Percentiles rank a stretch among this genome's conserved stretches.
phyloP scores from a whole-genome alignment of 2,113 vertebrate genomes.

The Phyllostomus hastatus region DNA sequence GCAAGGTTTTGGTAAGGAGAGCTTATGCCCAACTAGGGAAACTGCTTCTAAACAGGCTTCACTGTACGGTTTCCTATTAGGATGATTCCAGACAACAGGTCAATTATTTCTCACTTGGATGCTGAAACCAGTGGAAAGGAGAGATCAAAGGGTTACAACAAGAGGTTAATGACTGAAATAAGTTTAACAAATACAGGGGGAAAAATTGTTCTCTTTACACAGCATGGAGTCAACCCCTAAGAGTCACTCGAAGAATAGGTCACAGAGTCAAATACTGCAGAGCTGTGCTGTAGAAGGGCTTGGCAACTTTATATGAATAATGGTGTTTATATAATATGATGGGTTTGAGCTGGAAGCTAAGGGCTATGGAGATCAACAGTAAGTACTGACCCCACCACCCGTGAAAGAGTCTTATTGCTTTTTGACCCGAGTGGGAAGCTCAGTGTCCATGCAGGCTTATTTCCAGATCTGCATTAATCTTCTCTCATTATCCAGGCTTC shows the following conservation, averaged over 20 bases:
- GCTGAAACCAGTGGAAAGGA: conserved; percentile 5
- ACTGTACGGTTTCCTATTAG: conserved; percentile 33
- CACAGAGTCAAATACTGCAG: conserved; percentile 48
- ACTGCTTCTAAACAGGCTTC: not conserved
- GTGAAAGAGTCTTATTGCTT: conserved; percentile 16
- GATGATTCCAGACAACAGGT: conserved; percentile 36
- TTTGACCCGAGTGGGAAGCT: conserved; percentile 37
- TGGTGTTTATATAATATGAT: conserved; percentile 44
- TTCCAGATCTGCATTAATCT: conserved; percentile 39
- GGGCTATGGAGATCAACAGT: conserved; percentile 19
- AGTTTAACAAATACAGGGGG: conserved; percentile 65
- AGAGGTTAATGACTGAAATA: conserved; percentile 66
- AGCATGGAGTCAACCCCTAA: conserved; percentile 53
- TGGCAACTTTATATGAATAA: conserved; percentile 53
- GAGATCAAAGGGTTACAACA: conserved; percentile 43
- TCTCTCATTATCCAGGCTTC: conserved; percentile 40
- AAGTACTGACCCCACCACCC: conserved; percentile 53
- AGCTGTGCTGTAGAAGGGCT: not conserved
- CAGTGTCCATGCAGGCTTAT: not conserved
- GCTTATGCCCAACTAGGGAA: not conserved
- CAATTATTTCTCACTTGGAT: conserved; percentile 58
- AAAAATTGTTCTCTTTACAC: conserved; percentile 20
- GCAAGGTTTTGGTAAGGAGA: not conserved
- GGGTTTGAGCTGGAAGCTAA: conserved; percentile 39
- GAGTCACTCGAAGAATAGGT: conserved; percentile 62